Evolutionary conservation across 2,888 invertebrate genomes (phyloP), one percentile per base, ranked within the genome.

Genomic region (Drosophila cognata): DNA sequence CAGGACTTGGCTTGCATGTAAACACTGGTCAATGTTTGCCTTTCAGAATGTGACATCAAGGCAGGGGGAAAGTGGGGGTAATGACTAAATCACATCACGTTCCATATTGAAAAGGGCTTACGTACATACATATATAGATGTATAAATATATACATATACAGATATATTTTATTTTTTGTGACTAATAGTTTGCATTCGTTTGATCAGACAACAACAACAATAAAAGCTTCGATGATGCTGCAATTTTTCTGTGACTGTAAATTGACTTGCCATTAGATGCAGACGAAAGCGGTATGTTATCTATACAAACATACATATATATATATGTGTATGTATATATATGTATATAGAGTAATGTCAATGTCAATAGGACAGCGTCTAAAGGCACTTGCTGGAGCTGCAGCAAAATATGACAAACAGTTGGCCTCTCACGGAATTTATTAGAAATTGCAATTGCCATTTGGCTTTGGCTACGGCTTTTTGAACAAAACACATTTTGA

Each of bases 61-160:
- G 8, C 18, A 7, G 55, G 16, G 7, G n/a, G 11, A 33, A 28
- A 2, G 16, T 29, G 31, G 51, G 35, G 43, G 71, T 57, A 62
- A 58, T 67, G 72, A 52, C 61, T 73, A 77, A 84, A 86, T 84
- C 84, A 84, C 76, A 84, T 84, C 84, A 84, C 84, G 84, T 84
- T 68, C 84, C 74, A 71, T 81, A 84, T 86, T 81, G 86, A 72
- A 75, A 65, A 57, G 52, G 55, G 62, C 77, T 35, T 60, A 35
- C 71, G 46, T 77, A 65, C 63, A 64, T 59, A 76, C 56, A 71
- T 51, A 55, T 76, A 52, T 59, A n/a, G 10, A n/a, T n/a, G 4
- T n/a, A n/a, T 0, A 8, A 21, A 21, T 25, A 25, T 25, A 21
- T 21, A 21, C 3, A 21, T 57, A 59, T 43, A 50, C 18, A 48